These are phyloP conservation scores for Rhadinocentrus ornatus DNA, from an alignment of 2,797 vertebrate species.

Conservation along the genomic window DNA sequence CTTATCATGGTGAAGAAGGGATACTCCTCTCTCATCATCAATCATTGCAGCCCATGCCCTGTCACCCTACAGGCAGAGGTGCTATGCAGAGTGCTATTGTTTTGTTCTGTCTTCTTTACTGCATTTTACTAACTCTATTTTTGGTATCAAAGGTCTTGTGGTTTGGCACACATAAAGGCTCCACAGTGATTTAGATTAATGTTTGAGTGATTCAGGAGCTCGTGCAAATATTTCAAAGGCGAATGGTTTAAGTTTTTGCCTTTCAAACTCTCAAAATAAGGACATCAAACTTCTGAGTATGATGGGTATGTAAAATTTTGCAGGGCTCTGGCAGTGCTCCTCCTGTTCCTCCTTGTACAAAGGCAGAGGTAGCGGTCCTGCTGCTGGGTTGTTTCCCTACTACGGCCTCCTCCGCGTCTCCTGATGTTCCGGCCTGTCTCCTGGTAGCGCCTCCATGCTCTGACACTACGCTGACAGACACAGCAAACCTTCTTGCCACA, in stretches of 20 bases:
- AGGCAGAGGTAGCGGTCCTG: too few relatives aligned
- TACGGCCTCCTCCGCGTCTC: too few relatives aligned
- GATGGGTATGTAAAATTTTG: background rate
- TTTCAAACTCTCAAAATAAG: conserved; percentile 40
- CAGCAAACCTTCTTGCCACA: too few relatives aligned
- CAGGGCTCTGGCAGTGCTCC: too few relatives aligned
- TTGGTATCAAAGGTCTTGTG: conserved; percentile 56
- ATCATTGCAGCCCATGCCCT: conserved; percentile 67
- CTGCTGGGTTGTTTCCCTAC: too few relatives aligned
- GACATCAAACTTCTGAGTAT: conserved; percentile 1
- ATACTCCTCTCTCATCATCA: conserved; percentile 71
- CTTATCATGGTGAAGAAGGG: conserved; percentile 60
- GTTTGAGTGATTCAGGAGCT: conserved; percentile 36
- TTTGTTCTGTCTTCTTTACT: conserved; percentile 64
- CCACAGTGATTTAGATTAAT: conserved; percentile 48
- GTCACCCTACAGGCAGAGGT: conserved; percentile 69
- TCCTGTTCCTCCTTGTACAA: too few relatives aligned
- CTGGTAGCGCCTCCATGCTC: too few relatives aligned
- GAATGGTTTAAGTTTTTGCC: conserved; percentile 13
- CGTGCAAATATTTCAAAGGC: conserved; percentile 46
- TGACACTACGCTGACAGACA: too few relatives aligned
- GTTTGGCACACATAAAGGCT: conserved; percentile 41
- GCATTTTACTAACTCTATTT: conserved; percentile 62
- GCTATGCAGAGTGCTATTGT: conserved; percentile 61
- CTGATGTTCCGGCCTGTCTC: too few relatives aligned